Evolutionary conservation across 2,113 vertebrate genomes (phyloP).

Genomic region (Isurus oxyrinchus): DNA sequence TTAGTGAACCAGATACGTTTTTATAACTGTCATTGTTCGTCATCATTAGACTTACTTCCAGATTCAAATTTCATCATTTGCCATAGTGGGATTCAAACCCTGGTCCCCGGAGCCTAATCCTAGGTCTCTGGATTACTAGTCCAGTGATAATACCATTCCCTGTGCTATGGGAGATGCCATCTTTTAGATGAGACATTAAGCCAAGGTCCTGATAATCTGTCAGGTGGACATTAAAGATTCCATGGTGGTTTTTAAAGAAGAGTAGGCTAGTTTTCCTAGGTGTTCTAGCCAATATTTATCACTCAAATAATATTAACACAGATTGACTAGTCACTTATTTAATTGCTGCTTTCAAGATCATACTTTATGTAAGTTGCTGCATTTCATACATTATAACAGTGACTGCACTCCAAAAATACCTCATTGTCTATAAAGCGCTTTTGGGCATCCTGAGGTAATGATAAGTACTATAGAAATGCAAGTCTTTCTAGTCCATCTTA

Average conservation of each 20-base stretch:
- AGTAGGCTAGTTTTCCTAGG: not conserved
- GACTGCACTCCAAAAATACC: not conserved
- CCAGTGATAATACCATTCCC: no score
- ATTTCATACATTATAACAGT: not conserved
- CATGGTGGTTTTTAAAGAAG: not conserved
- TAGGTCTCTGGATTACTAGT: no score
- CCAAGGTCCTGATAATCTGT: not conserved
- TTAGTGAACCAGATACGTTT: no score
- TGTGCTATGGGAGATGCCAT: not conserved
- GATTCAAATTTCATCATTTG: no score
- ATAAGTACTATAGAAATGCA: not conserved
- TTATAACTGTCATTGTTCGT: no score
- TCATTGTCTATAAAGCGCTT: not conserved
- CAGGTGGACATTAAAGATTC: not conserved
- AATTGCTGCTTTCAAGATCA: not conserved
- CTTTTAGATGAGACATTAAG: not conserved
- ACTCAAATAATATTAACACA: not conserved
- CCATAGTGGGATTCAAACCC: no score
- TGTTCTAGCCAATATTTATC: not conserved
- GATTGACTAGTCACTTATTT: not conserved
- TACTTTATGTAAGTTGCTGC: not conserved
- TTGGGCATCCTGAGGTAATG: not conserved
- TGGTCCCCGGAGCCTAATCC: no score
- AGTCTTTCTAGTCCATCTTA: not conserved
- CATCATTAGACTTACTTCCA: no score